Evolutionary conservation across 1,140 invertebrate genomes (phyloP).

Genomic region (Phymastichus coffea): DNA sequence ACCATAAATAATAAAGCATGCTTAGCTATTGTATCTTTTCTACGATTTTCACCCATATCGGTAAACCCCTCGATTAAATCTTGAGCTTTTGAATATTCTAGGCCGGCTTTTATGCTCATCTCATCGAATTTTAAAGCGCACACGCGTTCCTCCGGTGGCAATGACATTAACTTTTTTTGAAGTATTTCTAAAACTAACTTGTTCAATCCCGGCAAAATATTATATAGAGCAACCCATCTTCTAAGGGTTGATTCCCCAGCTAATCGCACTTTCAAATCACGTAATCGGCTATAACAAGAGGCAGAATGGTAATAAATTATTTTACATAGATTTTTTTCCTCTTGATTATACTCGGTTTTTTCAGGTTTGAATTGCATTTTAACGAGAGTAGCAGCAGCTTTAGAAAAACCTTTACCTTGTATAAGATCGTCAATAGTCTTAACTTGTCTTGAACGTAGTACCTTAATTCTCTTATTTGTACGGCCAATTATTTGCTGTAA

Average conservation of each 20-base stretch:
- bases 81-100: slow-evolving; percentile 4
- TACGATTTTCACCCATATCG: no score
- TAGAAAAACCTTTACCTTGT: no score
- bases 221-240: neutral
- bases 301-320: slow-evolving; percentile 8
- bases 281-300: neutral
- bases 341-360: neutral
- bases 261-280: neutral
- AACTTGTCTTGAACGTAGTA: no score
- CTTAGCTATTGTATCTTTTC: neutral
- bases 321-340: slow-evolving; percentile 4
- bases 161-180: neutral
- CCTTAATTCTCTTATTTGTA: no score
- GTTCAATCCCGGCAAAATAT: slow-evolving; percentile 9
- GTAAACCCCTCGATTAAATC: neutral
- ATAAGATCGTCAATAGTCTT: no score
- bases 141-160: slow-evolving; percentile 3
- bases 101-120: neutral
- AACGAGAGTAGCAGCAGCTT: no score
- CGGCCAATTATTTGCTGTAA: no score
- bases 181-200: neutral
- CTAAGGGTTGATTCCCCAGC: neutral
- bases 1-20: neutral
- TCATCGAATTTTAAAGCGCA: slow-evolving; percentile 8
- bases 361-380: neutral